Conservation (phyloP, 2,113 vertebrate genomes). For the Hydrochoerus hydrochaeris region DNA sequence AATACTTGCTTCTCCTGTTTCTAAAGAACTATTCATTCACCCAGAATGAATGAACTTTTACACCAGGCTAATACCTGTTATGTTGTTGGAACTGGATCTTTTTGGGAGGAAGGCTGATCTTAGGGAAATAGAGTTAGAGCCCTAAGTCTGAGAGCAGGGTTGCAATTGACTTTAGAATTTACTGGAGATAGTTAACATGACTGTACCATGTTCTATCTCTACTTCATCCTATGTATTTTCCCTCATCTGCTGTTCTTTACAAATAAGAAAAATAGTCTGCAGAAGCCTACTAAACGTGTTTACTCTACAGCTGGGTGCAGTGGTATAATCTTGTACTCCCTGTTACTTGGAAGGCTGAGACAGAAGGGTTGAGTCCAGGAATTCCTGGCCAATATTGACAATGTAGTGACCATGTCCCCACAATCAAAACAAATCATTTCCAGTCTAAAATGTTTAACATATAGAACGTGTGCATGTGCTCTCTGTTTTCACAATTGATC, state of each 20-base stretch:
- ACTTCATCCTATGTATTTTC: background rate
- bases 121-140: background rate
- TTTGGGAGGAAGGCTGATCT: background rate
- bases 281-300: background rate
- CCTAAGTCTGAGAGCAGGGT: background rate
- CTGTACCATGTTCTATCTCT: background rate
- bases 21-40: background rate
- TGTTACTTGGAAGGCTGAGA: background rate
- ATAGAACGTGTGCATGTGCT: rapidly evolving
- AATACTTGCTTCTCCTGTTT: background rate
- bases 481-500: background rate
- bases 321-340: background rate
- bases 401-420: background rate
- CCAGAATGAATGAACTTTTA: background rate
- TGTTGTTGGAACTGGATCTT: background rate
- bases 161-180: background rate
- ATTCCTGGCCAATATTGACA: background rate
- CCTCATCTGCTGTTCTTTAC: background rate
- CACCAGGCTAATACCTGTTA: background rate
- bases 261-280: background rate
- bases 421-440: background rate
- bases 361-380: background rate
- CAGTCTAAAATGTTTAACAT: background rate
- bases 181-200: background rate
- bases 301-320: background rate